phyloP scores from a whole-genome alignment of 2,113 vertebrate genomes.

The Ictalurus furcatus region DNA sequence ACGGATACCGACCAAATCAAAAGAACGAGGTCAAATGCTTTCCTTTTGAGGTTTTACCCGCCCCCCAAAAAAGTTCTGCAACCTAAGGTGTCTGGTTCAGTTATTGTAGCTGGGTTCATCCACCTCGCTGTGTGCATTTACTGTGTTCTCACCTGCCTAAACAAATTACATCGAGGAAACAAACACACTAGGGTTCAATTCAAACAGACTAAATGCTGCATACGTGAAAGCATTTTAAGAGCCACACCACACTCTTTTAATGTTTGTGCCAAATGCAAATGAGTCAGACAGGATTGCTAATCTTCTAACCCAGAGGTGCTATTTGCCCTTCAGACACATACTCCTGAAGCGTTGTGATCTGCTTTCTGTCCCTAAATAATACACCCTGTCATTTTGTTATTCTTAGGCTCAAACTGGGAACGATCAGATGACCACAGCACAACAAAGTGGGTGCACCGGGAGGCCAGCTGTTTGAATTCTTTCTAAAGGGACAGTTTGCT shows the following conservation, averaged over 20 bases:
- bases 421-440: constrained; percentile 65
- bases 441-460: constrained; percentile 39
- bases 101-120: background rate
- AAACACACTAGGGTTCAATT: background rate
- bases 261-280: constrained; percentile 33
- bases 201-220: background rate
- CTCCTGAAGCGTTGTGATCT: constrained; percentile 62
- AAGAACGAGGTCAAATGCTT: constrained; percentile 14
- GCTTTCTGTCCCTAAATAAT: constrained; percentile 70
- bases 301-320: constrained; percentile 42
- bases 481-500: constrained; percentile 21
- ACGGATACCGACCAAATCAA: constrained; percentile 34
- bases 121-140: background rate
- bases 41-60: background rate
- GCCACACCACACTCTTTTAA: background rate
- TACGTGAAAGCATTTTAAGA: background rate
- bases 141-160: background rate
- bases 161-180: background rate
- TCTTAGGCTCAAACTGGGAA: constrained; percentile 70
- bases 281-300: constrained; percentile 43
- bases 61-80: background rate
- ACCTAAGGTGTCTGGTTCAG: background rate
- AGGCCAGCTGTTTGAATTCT: constrained; percentile 13
- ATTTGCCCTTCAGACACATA: constrained; percentile 52
- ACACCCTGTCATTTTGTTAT: constrained; percentile 74